Evolutionary conservation across 2,888 invertebrate genomes (phyloP).

Genomic region (Ceriagrion tenellum): DNA sequence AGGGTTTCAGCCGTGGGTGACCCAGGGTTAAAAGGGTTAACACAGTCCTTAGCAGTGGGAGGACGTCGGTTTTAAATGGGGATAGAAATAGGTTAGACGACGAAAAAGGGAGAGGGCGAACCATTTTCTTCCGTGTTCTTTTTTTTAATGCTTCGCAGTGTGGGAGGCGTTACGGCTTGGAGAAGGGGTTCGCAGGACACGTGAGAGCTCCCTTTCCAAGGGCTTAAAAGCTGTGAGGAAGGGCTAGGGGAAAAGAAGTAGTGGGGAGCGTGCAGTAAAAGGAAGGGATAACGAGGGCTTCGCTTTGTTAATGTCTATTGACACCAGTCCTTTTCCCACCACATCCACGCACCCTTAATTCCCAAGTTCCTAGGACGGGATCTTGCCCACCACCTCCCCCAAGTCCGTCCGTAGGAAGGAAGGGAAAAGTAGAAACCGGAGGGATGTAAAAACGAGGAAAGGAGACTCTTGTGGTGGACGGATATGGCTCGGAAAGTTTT

Average conservation of each 20-base stretch:
- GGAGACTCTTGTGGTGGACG: neutral
- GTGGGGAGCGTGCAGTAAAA: neutral
- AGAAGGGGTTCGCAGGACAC: neutral
- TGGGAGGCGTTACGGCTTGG: neutral
- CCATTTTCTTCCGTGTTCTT: neutral
- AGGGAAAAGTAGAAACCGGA: constrained; percentile 7
- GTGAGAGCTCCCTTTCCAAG: neutral
- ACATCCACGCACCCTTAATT: neutral
- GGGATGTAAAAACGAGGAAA: neutral
- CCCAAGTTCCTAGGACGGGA: neutral
- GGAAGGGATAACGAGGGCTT: constrained; percentile 51
- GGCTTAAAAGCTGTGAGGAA: neutral
- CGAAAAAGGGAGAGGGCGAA: neutral
- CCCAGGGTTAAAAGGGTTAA: constrained; percentile 19
- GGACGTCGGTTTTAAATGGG: neutral
- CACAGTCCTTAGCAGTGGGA: neutral
- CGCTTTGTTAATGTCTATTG: constrained; percentile 64
- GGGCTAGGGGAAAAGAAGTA: no score
- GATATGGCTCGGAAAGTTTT: neutral
- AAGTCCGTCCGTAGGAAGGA: neutral
- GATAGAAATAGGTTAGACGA: neutral
- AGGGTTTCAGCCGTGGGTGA: neutral
- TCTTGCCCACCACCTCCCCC: neutral
- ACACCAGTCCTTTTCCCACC: constrained; percentile 36
- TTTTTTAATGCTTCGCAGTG: neutral